Base-by-base conservation (phyloP, 2,888 invertebrate species). In the Boloria selene region DNA sequence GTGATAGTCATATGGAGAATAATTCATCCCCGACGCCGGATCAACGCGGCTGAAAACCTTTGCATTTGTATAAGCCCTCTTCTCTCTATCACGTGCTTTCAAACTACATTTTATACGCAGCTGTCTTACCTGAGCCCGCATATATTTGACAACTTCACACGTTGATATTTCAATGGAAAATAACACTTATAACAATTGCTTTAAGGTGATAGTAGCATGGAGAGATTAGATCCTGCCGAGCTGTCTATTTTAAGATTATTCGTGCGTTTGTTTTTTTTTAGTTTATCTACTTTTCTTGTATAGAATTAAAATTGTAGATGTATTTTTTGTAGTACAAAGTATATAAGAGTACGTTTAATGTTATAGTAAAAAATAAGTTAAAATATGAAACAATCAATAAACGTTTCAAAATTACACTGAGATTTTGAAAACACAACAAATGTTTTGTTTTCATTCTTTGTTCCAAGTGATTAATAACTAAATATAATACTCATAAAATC, bases 111-210 rank as follows among this genome's bases (percentile, higher is more conserved):
- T 49, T 63, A 55, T 38, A n/a, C 52, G 61, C 49, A 49, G 55
- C 54, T 18, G 54, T 62, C 58, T 52, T 64, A 64, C 42, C 64
- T 64, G 55, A 54, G 49, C 64, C 64, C 53, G 64, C 59, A 54
- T 60, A 54, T 53, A 65, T 54, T 65, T 65, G 65, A 65, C 54
- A 60, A 47, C 47, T 55, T 59, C 42, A 22, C 60, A 60, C 38
- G 18, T 59, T 45, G 17, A 22, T 55, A 56, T 50, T 47, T 4
- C 13, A 38, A 38, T 7, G 52, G 38, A 64, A 45, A 26, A 56
- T 56, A 16, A 14, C n/a, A 44, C 63, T 44, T 63, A 63, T 26
- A 16, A 0, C 16, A 4, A 17, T 22, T 13, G 3, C 0, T 13
- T 63, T 55, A 42, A 56, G 55, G 10, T 63, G 16, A 63, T 26